Base-by-base conservation (phyloP, 2,888 invertebrate species). In the Neoascia interrupta region DNA sequence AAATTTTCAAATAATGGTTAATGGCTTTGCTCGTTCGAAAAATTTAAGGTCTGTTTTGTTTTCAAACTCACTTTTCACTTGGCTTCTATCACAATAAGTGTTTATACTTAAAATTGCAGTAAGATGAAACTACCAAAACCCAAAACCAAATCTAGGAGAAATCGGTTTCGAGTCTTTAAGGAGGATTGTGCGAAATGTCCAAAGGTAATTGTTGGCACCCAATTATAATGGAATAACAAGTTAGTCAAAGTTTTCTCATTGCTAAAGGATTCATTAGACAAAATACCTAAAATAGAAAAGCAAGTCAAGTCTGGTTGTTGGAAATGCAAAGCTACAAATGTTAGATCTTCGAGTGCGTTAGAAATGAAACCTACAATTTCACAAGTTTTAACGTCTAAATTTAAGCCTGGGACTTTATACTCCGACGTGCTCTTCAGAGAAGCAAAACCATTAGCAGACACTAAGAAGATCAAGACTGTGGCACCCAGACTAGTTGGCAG, bases 121-220 rank as follows among this genome's bases (percentile, higher is more conserved):
- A 79, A 73, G 21, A 68, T 79, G 61, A 79, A 79, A 23, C 56
- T 61, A 8, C 37, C 49, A 23, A 79, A 79, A 45, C 31, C 61
- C 1, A 73, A 41, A 8, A 6, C 45, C 43, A 66, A 43, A 18
- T 26, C 68, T 0, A 54, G 54, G 28, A 31, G 73, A 13, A 73
- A 37, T 21, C 64, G 66, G 5, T 31, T 54, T 1, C 49, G 49
- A 19, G 13, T 56, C 1, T 37, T 49, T 1, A 79, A 49, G 11
- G 66, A 79, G 1, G 43, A 51, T 15, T 36, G 19, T 2, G 19
- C 21, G 11, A 68, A 61, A 18, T 66, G 15, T 13, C 56, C 61
- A 4, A 68, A 51, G 18, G 31, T 68, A 51, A 61, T 68, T 26
- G 4, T 10, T 13, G 19, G 18, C 8, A 5, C 11, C 28, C 2